phyloP scores from a whole-genome alignment of 2,113 vertebrate genomes.

The Urocitellus parryii region DNA sequence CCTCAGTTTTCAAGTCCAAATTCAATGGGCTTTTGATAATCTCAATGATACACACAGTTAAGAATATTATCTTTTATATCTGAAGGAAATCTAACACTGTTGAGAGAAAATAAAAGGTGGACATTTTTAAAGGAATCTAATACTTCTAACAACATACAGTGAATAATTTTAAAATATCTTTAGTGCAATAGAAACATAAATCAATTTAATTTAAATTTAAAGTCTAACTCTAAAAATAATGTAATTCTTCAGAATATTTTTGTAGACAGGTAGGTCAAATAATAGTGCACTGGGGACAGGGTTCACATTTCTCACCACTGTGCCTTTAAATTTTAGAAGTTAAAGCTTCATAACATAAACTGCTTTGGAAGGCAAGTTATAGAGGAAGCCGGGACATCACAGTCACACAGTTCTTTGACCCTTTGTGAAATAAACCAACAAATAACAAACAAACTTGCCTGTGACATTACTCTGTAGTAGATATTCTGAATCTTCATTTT shows the following conservation, averaged over 20 bases:
- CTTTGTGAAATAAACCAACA: background rate
- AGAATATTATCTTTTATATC: background rate
- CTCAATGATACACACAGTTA: slow-evolving; percentile 10
- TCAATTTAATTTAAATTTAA: slow-evolving; percentile 34
- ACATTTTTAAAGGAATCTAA: slow-evolving; percentile 49
- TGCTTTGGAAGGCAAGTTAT: slow-evolving; percentile 21
- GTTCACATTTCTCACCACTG: background rate
- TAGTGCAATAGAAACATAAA: slow-evolving; percentile 53
- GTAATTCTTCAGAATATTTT: slow-evolving; percentile 36
- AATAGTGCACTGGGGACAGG: background rate
- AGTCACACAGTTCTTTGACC: background rate
- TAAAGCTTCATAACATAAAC: slow-evolving; percentile 60
- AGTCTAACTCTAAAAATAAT: slow-evolving; percentile 42
- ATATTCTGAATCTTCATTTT: background rate
- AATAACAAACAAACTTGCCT: background rate
- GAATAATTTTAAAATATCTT: slow-evolving; percentile 28
- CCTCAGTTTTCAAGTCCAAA: slow-evolving; percentile 50
- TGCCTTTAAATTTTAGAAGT: slow-evolving; percentile 16
- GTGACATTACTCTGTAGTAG: background rate
- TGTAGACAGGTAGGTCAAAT: background rate
- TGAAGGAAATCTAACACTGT: slow-evolving; percentile 43
- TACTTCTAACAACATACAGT: slow-evolving; percentile 7
- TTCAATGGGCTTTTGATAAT: slow-evolving; percentile 52
- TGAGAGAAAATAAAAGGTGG: slow-evolving; percentile 41
- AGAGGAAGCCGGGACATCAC: background rate